These are phyloP conservation scores for Plestiodon gilberti DNA, from an alignment of 2,113 vertebrate genomes.

Conservation along the genomic window DNA sequence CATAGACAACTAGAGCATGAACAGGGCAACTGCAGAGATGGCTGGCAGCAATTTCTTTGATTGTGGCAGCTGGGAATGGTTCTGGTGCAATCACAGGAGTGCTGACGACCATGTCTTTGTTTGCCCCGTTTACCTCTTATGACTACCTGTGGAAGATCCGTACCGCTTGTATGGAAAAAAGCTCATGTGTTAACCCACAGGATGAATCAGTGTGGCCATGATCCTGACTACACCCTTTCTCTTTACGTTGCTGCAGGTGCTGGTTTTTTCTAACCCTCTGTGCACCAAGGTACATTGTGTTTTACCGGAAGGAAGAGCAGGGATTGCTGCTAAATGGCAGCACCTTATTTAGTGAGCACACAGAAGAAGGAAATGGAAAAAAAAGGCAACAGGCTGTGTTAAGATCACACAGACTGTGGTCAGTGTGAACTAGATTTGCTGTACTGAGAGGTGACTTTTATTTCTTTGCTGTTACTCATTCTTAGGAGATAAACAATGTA, in stretches of 20 bases:
- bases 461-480: accelerated
- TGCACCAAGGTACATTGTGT: neutral
- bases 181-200: neutral
- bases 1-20: neutral
- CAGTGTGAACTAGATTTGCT: neutral
- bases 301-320: neutral
- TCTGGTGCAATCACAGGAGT: neutral
- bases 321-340: neutral
- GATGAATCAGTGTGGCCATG: neutral
- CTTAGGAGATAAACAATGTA: neutral
- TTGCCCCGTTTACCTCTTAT: neutral
- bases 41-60: neutral
- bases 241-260: neutral
- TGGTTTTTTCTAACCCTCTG: neutral
- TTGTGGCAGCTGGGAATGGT: neutral
- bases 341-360: neutral
- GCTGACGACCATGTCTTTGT: neutral
- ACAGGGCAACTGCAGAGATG: neutral
- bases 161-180: neutral
- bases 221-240: neutral
- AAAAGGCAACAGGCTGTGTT: neutral
- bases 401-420: neutral
- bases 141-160: neutral
- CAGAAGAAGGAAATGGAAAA: neutral
- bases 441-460: neutral